phyloP scores from a whole-genome alignment of 2,888 invertebrate genomes.

The Melieria crassipennis region DNA sequence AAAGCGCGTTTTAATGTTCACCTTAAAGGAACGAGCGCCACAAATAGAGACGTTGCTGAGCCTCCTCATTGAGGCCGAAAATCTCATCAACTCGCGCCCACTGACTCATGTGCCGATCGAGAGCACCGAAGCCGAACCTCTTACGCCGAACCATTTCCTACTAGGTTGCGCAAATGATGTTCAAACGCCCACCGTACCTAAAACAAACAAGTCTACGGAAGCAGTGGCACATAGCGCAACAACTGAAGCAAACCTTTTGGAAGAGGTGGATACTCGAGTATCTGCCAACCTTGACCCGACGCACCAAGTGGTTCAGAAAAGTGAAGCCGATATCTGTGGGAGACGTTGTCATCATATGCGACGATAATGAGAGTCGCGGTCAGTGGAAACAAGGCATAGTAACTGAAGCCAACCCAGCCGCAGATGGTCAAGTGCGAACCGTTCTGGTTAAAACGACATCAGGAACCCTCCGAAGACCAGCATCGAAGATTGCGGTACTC shows the following conservation, averaged over 20 bases:
- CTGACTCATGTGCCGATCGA: slow-evolving; percentile 38
- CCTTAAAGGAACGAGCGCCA: slow-evolving; percentile 33
- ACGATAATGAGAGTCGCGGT: slow-evolving; percentile 43
- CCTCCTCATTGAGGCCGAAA: slow-evolving; percentile 38
- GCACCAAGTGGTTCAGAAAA: slow-evolving; percentile 25
- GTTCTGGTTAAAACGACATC: slow-evolving; percentile 43
- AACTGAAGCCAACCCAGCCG: slow-evolving; percentile 37
- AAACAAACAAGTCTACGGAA: background rate
- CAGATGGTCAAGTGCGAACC: slow-evolving; percentile 44
- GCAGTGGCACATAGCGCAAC: background rate
- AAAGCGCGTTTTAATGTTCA: slow-evolving; percentile 33
- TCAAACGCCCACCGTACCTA: background rate
- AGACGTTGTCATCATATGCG: slow-evolving; percentile 40
- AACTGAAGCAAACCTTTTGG: slow-evolving; percentile 10
- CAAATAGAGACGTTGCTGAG: slow-evolving; percentile 19
- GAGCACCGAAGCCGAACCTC: slow-evolving; percentile 24
- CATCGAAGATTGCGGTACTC: slow-evolving; percentile 46
- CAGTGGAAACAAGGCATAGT: slow-evolving; percentile 42
- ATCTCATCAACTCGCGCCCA: slow-evolving; percentile 38
- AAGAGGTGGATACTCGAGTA: slow-evolving; percentile 10
- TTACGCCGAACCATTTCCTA: slow-evolving; percentile 39
- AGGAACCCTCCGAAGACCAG: slow-evolving; percentile 41
- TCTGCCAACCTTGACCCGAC: slow-evolving; percentile 29
- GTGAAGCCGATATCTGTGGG: slow-evolving; percentile 32
- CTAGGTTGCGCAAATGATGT: background rate